phyloP scores from a whole-genome alignment of 2,888 invertebrate genomes.

The Odontocerum albicorne region DNA sequence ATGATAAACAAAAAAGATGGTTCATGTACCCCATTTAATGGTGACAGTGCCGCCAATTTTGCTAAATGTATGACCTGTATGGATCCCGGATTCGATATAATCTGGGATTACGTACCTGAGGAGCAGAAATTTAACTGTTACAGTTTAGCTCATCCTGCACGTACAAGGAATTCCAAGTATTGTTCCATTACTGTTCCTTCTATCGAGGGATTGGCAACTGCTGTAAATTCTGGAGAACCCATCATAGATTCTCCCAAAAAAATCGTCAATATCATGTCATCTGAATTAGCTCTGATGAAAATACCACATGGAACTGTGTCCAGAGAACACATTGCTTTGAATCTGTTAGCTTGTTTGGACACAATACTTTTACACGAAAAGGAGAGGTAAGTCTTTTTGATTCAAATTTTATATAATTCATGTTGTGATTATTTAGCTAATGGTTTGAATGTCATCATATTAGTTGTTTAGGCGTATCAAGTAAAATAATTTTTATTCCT shows the following conservation, averaged over 20 bases:
- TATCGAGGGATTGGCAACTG: not conserved
- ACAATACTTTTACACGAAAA: constrained; percentile 83
- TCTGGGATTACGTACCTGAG: constrained; percentile 86
- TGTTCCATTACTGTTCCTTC: not conserved
- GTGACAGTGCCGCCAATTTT: constrained; percentile 82
- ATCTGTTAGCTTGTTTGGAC: constrained; percentile 87
- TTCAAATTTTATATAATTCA: constrained; percentile 39
- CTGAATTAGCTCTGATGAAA: constrained; percentile 80
- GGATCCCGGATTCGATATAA: constrained; percentile 89
- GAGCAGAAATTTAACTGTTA: constrained; percentile 70
- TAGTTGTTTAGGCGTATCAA: too few relatives aligned
- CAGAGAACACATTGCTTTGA: constrained; percentile 86
- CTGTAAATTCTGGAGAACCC: too few relatives aligned
- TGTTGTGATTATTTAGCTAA: constrained; percentile 41
- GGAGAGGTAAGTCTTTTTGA: constrained; percentile 53
- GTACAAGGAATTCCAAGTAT: not conserved
- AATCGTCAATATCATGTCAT: constrained; percentile 69
- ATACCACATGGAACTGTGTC: constrained; percentile 70
- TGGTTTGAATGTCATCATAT: constrained; percentile 15
- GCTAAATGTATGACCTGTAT: constrained; percentile 77
- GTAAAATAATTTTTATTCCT: too few relatives aligned
- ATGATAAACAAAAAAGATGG: constrained; percentile 90
- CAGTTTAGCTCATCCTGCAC: constrained; percentile 55
- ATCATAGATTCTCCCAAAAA: too few relatives aligned
- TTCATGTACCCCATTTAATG: constrained; percentile 81